These are phyloP conservation scores for Daubentonia madagascariensis DNA, from an alignment of 2,113 vertebrate genomes.

Conservation along the genomic window DNA sequence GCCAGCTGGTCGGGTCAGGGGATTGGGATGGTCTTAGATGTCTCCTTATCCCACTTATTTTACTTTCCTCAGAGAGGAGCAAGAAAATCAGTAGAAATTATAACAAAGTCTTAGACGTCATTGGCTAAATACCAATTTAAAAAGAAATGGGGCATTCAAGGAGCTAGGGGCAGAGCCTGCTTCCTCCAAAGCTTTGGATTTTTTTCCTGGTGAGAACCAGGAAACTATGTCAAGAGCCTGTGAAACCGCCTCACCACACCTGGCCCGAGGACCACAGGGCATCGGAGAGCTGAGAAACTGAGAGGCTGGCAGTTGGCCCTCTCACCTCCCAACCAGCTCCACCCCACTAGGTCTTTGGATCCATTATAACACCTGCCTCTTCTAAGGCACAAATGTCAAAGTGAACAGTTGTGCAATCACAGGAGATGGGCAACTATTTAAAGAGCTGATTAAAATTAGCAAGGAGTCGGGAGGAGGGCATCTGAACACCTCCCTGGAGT, in stretches of 20 bases:
- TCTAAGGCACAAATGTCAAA: neutral
- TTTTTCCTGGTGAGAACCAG: neutral
- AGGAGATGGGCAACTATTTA: neutral
- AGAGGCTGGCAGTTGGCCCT: neutral
- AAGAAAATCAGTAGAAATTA: neutral
- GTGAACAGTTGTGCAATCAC: neutral
- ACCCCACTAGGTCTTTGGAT: neutral
- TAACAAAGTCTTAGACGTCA: neutral
- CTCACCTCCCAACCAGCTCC: neutral
- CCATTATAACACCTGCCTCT: neutral
- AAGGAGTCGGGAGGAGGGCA: neutral
- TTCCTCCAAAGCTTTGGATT: neutral
- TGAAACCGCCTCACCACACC: fast-evolving
- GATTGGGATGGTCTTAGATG: neutral
- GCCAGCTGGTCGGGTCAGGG: neutral
- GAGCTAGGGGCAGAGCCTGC: neutral
- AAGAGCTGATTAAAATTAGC: conserved; percentile 26
- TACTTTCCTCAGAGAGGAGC: neutral
- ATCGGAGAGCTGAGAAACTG: neutral
- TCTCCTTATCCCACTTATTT: neutral
- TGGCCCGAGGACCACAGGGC: neutral
- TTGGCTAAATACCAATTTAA: neutral
- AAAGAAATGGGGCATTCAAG: neutral
- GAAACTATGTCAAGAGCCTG: neutral
- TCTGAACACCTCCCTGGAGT: neutral